Conservation (phyloP, 2,113 vertebrate genomes). For the Megatriorchis doriae region DNA sequence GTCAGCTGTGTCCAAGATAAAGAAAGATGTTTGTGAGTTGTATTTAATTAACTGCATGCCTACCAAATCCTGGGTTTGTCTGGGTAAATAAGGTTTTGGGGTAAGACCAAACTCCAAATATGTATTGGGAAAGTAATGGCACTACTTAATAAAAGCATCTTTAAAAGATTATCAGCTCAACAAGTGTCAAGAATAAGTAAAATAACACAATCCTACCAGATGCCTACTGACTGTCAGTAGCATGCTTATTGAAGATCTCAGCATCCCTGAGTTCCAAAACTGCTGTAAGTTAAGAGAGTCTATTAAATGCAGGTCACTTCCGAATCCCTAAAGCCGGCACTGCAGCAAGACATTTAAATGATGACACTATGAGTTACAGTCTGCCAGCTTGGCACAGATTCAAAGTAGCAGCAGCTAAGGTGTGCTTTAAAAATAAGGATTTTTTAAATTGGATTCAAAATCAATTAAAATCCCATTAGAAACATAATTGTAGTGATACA, state of each 20-base stretch:
- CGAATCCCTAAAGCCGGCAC: constrained; percentile 25
- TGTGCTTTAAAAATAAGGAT: constrained; percentile 70
- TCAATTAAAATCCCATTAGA: constrained; percentile 77
- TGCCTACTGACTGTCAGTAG: background rate
- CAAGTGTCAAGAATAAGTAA: background rate
- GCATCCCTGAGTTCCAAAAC: background rate
- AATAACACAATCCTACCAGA: background rate
- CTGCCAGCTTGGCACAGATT: constrained; percentile 48
- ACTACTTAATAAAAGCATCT: background rate
- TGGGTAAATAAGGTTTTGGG: background rate
- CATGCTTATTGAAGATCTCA: background rate
- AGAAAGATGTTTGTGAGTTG: background rate
- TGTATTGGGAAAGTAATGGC: background rate
- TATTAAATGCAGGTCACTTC: constrained; percentile 50
- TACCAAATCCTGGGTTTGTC: background rate
- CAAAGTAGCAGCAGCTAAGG: constrained; percentile 58
- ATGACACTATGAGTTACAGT: constrained; percentile 44
- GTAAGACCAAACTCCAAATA: background rate
- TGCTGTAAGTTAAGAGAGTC: background rate
- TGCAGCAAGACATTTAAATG: constrained; percentile 42
- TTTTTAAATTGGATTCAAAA: constrained; percentile 71
- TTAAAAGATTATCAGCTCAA: background rate
- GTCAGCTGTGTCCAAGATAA: background rate
- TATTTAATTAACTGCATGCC: background rate
- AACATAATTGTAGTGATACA: constrained; percentile 71